Percentiles rank a stretch among this genome's conserved stretches.
phyloP scores from a whole-genome alignment of 2,797 vertebrate genomes.

The Malurus leucopterus region DNA sequence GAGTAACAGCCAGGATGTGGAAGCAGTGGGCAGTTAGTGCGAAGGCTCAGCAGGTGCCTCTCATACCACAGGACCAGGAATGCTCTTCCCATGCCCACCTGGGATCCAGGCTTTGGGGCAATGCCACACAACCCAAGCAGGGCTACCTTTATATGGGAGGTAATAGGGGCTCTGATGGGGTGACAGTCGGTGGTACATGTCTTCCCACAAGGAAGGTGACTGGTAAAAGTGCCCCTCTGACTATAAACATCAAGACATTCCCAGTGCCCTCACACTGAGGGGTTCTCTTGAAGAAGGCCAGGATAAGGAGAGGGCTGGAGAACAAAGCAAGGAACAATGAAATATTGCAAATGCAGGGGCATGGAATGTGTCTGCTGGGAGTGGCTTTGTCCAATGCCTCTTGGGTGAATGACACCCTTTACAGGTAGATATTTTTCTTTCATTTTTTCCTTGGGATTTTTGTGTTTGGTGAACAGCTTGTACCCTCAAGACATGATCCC shows the following conservation, averaged over 20 bases:
- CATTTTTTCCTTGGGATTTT: neutral
- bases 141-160: neutral
- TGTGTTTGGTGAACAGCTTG: neutral
- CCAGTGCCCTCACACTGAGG: neutral
- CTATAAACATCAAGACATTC: neutral
- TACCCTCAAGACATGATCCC: neutral
- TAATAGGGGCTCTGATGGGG: neutral
- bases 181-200: accelerated
- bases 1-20: neutral
- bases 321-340: neutral
- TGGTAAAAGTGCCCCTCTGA: neutral
- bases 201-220: neutral
- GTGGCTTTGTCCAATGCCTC: neutral
- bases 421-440: neutral
- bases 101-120: neutral
- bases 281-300: neutral
- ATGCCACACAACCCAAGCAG: neutral
- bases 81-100: neutral
- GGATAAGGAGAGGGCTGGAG: neutral
- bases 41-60: neutral
- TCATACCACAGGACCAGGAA: neutral
- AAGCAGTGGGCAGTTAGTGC: neutral
- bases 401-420: neutral
- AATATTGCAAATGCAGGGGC: neutral
- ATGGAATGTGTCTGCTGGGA: neutral